Conservation (phyloP, 2,797 vertebrate genomes). For the Sebastes paucispinis region DNA sequence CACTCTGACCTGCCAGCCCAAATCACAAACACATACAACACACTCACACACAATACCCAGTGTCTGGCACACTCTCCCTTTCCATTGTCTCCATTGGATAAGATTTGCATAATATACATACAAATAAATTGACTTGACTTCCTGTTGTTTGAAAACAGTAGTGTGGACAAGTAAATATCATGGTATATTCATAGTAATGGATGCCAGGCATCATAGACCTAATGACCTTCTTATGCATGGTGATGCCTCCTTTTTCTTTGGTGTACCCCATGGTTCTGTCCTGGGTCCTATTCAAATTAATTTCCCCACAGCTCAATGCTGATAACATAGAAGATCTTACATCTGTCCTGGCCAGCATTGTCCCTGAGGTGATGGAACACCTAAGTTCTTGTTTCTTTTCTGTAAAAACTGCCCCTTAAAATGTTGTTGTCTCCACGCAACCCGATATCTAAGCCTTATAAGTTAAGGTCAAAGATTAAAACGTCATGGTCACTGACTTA, state of each 20-base stretch:
- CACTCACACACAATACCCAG: too few relatives aligned
- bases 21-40: not conserved
- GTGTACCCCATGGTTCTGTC: not conserved
- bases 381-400: not conserved
- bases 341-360: not conserved
- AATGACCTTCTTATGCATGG: not conserved
- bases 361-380: not conserved
- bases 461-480: too few relatives aligned
- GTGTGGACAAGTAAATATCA: not conserved
- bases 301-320: not conserved
- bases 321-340: not conserved
- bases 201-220: not conserved
- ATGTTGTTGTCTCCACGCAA: not conserved
- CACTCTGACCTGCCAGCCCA: not conserved
- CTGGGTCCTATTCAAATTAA: not conserved
- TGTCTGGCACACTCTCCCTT: too few relatives aligned
- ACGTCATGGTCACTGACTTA: too few relatives aligned
- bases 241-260: not conserved
- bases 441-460: too few relatives aligned
- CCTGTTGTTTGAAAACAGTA: not conserved
- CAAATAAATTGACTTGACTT: not conserved
- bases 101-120: not conserved
- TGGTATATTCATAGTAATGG: not conserved
- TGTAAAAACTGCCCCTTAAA: not conserved
- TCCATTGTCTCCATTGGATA: too few relatives aligned